These are phyloP conservation scores for Bombus sylvicola DNA, from an alignment of 1,140 invertebrate genomes.

Conservation along the genomic window DNA sequence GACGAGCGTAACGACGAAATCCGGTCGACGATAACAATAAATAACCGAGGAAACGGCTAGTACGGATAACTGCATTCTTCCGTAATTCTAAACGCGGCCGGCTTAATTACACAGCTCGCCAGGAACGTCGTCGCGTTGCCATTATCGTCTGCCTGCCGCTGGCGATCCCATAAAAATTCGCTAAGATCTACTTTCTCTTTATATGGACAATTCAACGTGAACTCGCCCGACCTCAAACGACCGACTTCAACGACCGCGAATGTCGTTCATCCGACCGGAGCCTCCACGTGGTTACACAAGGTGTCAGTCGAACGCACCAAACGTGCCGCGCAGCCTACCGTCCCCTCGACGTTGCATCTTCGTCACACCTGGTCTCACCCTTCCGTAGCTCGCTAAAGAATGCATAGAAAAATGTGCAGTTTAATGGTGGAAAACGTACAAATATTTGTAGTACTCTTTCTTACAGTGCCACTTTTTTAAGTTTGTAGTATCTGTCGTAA, in stretches of 20 bases:
- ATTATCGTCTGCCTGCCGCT: constrained; percentile 41
- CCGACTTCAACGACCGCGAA: constrained; percentile 76
- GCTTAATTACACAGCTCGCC: constrained; percentile 32
- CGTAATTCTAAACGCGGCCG: constrained; percentile 43
- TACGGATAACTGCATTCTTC: constrained; percentile 32
- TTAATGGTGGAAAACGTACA: background rate
- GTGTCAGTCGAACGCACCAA: constrained; percentile 31
- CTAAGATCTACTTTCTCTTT: constrained; percentile 69
- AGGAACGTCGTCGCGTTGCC: constrained; percentile 18
- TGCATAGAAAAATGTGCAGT: background rate
- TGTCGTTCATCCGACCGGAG: constrained; percentile 69
- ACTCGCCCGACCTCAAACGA: constrained; percentile 73
- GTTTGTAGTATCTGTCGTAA: background rate
- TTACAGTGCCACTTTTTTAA: too few species aligned
- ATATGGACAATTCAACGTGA: constrained; percentile 70
- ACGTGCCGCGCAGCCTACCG: background rate
- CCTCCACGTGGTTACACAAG: constrained; percentile 57
- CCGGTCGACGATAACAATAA: constrained; percentile 2
- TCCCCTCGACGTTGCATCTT: background rate
- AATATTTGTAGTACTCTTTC: background rate
- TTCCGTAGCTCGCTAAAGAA: background rate
- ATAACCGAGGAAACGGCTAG: background rate
- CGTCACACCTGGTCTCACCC: background rate
- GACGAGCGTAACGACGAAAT: background rate
- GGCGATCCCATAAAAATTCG: constrained; percentile 54